A percentile compares a stretch with the other conserved stretches of the same genome.
Evolutionary conservation across 2,797 vertebrate species (phyloP).

Genomic region (Chelon auratus): DNA sequence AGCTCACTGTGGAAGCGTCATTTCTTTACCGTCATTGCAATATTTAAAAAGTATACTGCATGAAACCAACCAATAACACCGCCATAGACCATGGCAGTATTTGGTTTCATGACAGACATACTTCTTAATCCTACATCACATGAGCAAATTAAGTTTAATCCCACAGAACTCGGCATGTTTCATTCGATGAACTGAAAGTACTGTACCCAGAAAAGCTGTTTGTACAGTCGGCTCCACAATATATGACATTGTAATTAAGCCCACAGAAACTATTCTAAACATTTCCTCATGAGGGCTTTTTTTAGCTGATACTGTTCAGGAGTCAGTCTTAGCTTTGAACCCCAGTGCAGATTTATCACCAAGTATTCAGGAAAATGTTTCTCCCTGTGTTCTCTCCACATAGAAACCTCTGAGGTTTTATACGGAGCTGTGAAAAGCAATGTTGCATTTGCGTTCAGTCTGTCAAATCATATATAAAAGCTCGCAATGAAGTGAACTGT

Average conservation of each 20-base stretch:
- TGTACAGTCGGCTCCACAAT: slow-evolving; percentile 31
- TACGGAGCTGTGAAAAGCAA: background rate
- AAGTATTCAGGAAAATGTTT: background rate
- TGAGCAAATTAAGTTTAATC: slow-evolving; percentile 25
- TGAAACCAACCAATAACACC: background rate
- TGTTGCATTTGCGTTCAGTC: background rate
- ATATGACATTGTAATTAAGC: slow-evolving; percentile 42
- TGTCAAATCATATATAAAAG: too few relatives aligned
- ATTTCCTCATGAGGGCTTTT: slow-evolving; percentile 32
- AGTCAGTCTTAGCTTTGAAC: background rate
- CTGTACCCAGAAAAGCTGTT: slow-evolving; percentile 19
- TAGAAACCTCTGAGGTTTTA: background rate
- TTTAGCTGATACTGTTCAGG: background rate
- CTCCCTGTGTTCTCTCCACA: background rate
- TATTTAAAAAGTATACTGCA: background rate
- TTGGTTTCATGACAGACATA: slow-evolving; percentile 20
- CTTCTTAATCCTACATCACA: slow-evolving; percentile 26
- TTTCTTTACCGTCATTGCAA: background rate
- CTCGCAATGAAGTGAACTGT: background rate
- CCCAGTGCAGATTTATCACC: background rate
- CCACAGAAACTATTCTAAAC: slow-evolving; percentile 48
- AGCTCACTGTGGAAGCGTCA: background rate
- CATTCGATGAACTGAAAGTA: slow-evolving; percentile 13
- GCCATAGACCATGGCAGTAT: background rate
- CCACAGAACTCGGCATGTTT: background rate